These are phyloP conservation scores for Tryphoninae sp. DNA, from an alignment of 2,888 invertebrate species.

Conservation along the genomic window DNA sequence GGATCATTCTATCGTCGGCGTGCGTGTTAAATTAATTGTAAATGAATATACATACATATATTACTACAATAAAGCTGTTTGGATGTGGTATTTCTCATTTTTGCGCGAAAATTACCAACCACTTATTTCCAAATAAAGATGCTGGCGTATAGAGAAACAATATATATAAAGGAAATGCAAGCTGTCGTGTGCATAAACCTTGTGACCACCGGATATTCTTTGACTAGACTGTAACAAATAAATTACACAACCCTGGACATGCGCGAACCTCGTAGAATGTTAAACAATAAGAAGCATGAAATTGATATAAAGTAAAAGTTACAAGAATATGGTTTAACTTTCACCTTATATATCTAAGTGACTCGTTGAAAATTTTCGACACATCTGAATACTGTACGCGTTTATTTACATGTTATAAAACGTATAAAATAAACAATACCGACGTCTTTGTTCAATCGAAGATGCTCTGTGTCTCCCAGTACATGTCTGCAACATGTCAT, in stretches of 20 bases:
- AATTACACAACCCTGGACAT: constrained; percentile 2
- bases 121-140: constrained; percentile 24
- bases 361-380: constrained; percentile 14
- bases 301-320: constrained; percentile 22
- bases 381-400: constrained; percentile 42
- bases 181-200: background rate
- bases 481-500: background rate
- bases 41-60: constrained; percentile 21
- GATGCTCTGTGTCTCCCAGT: background rate
- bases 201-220: constrained; percentile 17
- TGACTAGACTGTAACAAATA: constrained; percentile 53
- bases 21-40: constrained; percentile 51
- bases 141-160: constrained; percentile 10
- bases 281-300: constrained; percentile 22
- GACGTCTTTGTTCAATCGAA: background rate
- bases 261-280: constrained; percentile 16
- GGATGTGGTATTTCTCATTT: constrained; percentile 43
- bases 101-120: constrained; percentile 6
- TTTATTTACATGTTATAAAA: constrained; percentile 51
- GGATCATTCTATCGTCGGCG: constrained; percentile 44
- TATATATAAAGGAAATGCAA: background rate
- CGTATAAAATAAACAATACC: constrained; percentile 42
- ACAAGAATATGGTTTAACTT: constrained; percentile 25
- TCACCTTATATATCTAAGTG: background rate
- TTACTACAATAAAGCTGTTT: constrained; percentile 44